phyloP scores from a whole-genome alignment of 2,797 vertebrate species.

The Rhincodon typus region DNA sequence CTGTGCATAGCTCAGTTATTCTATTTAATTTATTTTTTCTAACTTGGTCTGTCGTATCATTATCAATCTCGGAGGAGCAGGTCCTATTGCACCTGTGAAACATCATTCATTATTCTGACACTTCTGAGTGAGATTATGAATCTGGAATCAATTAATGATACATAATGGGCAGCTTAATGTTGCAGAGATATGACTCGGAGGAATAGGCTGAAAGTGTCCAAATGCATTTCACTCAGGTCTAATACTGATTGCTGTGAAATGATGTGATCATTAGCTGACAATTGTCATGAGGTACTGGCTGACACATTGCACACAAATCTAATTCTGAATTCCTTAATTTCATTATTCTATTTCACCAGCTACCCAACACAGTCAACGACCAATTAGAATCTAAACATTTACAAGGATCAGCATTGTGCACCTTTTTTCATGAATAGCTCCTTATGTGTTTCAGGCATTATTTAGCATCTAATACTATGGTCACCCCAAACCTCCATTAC shows the following conservation, averaged over 20 bases:
- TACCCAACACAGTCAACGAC: neutral
- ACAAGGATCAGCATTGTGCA: neutral
- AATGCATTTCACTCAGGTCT: neutral
- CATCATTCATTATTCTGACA: too few species aligned
- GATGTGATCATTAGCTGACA: neutral
- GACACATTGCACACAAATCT: neutral
- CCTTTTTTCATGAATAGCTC: neutral
- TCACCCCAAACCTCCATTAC: too few species aligned
- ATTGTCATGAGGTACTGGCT: neutral
- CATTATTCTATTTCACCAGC: neutral
- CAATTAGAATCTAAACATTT: neutral
- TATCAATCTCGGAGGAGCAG: neutral
- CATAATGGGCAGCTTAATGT: neutral
- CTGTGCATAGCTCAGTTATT: neutral
- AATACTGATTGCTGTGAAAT: conserved; percentile 7
- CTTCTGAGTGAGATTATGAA: neutral
- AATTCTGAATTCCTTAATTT: neutral
- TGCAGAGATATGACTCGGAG: neutral
- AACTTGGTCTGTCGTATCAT: too few species aligned
- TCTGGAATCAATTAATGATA: neutral
- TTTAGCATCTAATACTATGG: neutral
- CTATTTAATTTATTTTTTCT: neutral
- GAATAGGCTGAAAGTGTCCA: neutral
- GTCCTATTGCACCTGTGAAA: neutral
- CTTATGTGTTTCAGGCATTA: neutral